Conservation (phyloP, 23 tunicate genomes). For the Styela plicata region DNA sequence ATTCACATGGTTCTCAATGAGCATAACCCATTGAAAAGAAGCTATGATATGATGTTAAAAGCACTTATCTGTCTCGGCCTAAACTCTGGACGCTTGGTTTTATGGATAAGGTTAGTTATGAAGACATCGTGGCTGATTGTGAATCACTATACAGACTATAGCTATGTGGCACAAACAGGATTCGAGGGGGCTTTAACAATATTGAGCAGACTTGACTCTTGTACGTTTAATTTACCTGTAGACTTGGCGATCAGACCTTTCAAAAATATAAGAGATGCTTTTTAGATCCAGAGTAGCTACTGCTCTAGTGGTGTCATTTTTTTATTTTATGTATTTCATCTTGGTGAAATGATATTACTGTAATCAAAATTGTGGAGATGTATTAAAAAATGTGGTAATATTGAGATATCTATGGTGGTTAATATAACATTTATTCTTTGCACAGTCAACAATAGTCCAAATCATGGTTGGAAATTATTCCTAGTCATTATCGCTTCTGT, state of each 20-base stretch:
- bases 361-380: too few relatives aligned
- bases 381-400: too few relatives aligned
- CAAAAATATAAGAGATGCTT: conserved; percentile 89
- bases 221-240: conserved; percentile 71
- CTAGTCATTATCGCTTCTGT: too few relatives aligned
- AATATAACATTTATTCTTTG: too few relatives aligned
- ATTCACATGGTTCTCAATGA: conserved; percentile 76
- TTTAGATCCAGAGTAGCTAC: too few relatives aligned
- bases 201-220: conserved; percentile 42
- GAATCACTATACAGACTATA: conserved; percentile 68
- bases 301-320: too few relatives aligned
- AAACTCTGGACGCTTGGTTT: conserved; percentile 73
- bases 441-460: too few relatives aligned
- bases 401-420: too few relatives aligned
- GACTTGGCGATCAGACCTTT: conserved; percentile 92
- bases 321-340: too few relatives aligned
- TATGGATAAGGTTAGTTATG: conserved; percentile 72
- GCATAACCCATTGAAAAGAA: conserved; percentile 82
- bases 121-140: conserved; percentile 59
- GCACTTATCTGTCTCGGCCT: conserved; percentile 82
- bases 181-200: conserved; percentile 86
- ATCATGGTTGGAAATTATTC: too few relatives aligned
- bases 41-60: conserved; percentile 88
- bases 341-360: too few relatives aligned
- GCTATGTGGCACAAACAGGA: conserved; percentile 83